phyloP scores from a whole-genome alignment of 2,113 vertebrate genomes.

The Proteles cristata region DNA sequence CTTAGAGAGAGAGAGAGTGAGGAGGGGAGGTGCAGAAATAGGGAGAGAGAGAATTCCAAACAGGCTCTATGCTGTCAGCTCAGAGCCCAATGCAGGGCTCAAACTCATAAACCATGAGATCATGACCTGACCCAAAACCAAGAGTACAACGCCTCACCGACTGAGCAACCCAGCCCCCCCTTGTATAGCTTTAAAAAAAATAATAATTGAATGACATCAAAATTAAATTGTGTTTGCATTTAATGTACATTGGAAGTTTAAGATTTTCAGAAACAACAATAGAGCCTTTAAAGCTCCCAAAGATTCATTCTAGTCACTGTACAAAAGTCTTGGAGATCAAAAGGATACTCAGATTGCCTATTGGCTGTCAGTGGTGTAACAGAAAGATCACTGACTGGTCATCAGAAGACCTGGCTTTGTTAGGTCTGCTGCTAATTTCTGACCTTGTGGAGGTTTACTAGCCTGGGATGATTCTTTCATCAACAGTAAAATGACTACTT shows the following conservation, averaged over 20 bases:
- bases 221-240: slow-evolving; percentile 27
- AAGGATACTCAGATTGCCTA: neutral
- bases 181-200: neutral
- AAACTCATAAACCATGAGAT: no score
- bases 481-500: neutral
- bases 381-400: neutral
- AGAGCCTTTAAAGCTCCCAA: neutral
- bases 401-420: neutral
- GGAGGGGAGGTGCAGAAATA: no score
- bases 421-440: neutral
- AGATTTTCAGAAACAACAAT: slow-evolving; percentile 10
- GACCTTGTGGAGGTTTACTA: neutral
- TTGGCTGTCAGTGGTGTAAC: neutral
- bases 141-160: no score
- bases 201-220: slow-evolving; percentile 1
- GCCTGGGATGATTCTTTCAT: neutral
- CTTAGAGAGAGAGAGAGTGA: no score
- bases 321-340: neutral
- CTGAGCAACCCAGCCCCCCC: no score
- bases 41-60: no score
- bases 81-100: no score
- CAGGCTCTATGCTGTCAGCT: no score
- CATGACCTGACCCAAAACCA: no score
- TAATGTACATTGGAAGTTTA: slow-evolving; percentile 20
- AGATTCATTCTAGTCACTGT: slow-evolving; percentile 18